Percentiles rank a stretch among this genome's conserved stretches.
phyloP scores from a whole-genome alignment of 2,888 invertebrate species.

The Eupithecia pulchellata region DNA sequence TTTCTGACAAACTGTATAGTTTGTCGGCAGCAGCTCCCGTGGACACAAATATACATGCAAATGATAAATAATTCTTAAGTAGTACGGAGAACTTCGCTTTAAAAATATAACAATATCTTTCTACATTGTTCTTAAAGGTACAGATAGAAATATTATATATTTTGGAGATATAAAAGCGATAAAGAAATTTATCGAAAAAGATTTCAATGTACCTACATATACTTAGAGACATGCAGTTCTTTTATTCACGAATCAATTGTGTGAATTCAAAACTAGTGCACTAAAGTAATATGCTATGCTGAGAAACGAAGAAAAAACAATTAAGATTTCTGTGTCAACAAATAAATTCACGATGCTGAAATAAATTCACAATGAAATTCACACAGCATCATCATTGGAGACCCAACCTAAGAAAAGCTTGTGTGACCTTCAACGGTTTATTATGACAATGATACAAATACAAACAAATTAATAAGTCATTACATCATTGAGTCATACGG shows the following conservation, averaged over 20 bases:
- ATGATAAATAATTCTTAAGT: too few relatives aligned
- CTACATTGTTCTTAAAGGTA: background rate
- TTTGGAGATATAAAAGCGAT: background rate
- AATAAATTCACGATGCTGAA: too few relatives aligned
- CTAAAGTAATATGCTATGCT: too few relatives aligned
- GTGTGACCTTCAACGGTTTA: background rate
- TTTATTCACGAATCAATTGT: background rate
- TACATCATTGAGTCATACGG: constrained; percentile 24
- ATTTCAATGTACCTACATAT: too few relatives aligned
- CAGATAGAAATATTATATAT: background rate
- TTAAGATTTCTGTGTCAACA: too few relatives aligned
- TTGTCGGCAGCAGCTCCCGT: too few relatives aligned
- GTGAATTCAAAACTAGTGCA: background rate
- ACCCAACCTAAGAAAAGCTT: too few relatives aligned
- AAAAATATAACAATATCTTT: background rate
- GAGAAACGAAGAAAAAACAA: too few relatives aligned
- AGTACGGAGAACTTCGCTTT: background rate
- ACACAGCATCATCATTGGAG: too few relatives aligned
- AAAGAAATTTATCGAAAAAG: background rate
- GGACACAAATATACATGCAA: too few relatives aligned
- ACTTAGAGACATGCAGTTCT: background rate
- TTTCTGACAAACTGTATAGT: too few relatives aligned
- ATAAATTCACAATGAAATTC: too few relatives aligned
- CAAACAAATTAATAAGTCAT: constrained; percentile 13
- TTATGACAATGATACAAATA: background rate